Evolutionary conservation across 2,888 invertebrate genomes (phyloP), one percentile per base, ranked within the genome.

Genomic region (Lepidochitona cinerea): DNA sequence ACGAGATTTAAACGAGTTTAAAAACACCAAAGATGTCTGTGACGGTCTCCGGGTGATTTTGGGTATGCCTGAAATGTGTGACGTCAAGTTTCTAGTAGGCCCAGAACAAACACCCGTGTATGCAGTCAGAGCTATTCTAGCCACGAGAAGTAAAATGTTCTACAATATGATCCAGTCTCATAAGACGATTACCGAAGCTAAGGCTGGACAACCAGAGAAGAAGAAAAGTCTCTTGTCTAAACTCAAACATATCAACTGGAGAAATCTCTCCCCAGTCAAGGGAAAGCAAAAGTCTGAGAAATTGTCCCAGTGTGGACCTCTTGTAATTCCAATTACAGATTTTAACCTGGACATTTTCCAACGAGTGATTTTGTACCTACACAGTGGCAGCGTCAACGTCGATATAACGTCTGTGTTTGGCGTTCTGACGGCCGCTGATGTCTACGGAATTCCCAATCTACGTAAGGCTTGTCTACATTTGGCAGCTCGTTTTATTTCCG

Each of bases 51-150:
- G 65, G 35, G 6, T 52, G 1, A 33, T 72, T 9, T n/a, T 52
- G 33, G 65, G 32, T 6, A 72, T 72, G 67, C 72, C 72, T 23
- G 72, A 72, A n/a, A 37, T 67, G 29, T 67, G 72, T 49, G 72
- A 72, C 49, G 67, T 72, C 23, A 41, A 32, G 12, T 72, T 72
- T 52, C n/a, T 65, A 1, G 66, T 72, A 0, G 72, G 72, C 1
- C 12, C 23, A 23, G n/a, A 41, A n/a, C 41, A 72, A n/a, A 35
- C 36, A 33, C 52, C 32, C 4, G 53, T 72, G 9, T 67, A 72
- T 29, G 72, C 52, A n/a, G 67, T 72, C 6, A 66, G 52, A 65
- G 72, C 67, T 37, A 72, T 72, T n/a, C 53, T 72, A n/a, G 72
- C 72, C 7, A 65, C 67, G 9, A 66, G 59, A 59, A 29, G 59